phyloP scores from a whole-genome alignment of 2,888 invertebrate genomes.

The Zaprionus lineosus region DNA sequence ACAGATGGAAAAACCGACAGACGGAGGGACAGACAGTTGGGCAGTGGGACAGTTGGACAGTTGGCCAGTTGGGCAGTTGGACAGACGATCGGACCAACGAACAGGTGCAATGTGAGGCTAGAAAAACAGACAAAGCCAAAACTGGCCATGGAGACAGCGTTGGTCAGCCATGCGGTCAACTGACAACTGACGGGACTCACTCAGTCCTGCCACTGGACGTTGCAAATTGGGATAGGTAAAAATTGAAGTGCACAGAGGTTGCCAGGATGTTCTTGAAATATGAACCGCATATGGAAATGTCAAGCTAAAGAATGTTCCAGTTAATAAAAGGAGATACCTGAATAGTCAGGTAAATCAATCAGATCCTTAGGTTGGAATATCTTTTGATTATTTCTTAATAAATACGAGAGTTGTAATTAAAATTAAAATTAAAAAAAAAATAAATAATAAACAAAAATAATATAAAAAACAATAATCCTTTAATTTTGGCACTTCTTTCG shows the following conservation, averaged over 20 bases:
- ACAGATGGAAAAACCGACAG: slow-evolving; percentile 15
- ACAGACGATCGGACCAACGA: not conserved
- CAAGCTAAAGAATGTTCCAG: slow-evolving; percentile 4
- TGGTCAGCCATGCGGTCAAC: slow-evolving; percentile 43
- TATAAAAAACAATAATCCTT: too few relatives aligned
- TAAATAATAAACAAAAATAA: too few relatives aligned
- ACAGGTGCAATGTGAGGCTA: not conserved
- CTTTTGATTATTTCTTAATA: too few relatives aligned
- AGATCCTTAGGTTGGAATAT: too few relatives aligned
- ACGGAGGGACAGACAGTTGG: slow-evolving; percentile 14
- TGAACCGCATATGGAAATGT: too few relatives aligned
- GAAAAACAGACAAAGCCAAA: slow-evolving; percentile 11
- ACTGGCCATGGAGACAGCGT: slow-evolving; percentile 23
- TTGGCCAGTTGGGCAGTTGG: slow-evolving; percentile 13
- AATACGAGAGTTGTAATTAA: too few relatives aligned
- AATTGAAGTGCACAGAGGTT: not conserved
- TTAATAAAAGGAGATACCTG: too few relatives aligned
- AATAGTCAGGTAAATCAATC: too few relatives aligned
- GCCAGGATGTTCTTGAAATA: slow-evolving; percentile 23
- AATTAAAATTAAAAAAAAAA: too few relatives aligned
- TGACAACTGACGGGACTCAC: slow-evolving; percentile 33
- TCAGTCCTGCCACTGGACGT: slow-evolving; percentile 14
- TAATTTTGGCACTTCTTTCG: too few relatives aligned
- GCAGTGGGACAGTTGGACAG: slow-evolving; percentile 7
- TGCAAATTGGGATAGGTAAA: slow-evolving; percentile 25